Conservation (phyloP, 2,797 vertebrate species). For the Synanceia verrucosa region DNA sequence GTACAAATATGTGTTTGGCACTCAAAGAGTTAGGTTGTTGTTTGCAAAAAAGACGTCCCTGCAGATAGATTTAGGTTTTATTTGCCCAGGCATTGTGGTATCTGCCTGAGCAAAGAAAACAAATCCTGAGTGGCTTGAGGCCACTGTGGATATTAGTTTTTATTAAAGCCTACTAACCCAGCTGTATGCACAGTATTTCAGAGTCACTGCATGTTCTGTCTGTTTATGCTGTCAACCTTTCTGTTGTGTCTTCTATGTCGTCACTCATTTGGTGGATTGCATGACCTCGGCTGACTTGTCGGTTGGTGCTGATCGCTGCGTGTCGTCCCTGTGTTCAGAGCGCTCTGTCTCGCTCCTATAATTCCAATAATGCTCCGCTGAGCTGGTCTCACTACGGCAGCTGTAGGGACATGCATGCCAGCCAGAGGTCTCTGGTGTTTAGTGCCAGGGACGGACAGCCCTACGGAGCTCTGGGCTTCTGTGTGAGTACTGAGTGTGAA, state of each 20-base stretch:
- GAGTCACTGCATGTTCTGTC: conserved; percentile 73
- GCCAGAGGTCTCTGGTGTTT: conserved; percentile 94
- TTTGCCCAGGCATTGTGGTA: neutral
- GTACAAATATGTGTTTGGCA: too few species aligned
- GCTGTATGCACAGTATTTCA: conserved; percentile 68
- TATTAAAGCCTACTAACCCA: conserved; percentile 51
- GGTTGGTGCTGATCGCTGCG: conserved; percentile 43
- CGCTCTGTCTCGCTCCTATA: conserved; percentile 96
- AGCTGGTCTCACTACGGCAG: conserved; percentile 93
- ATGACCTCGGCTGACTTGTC: conserved; percentile 58
- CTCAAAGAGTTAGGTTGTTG: too few species aligned
- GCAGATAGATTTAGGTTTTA: neutral
- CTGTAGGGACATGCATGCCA: conserved; percentile 96
- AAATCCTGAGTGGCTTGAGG: neutral
- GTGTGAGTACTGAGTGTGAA: conserved; percentile 90
- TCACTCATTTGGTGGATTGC: conserved; percentile 60
- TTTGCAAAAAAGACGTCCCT: too few species aligned
- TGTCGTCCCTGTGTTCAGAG: conserved; percentile 89
- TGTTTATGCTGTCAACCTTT: conserved; percentile 42
- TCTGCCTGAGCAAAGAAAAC: neutral
- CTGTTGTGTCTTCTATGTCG: conserved; percentile 45
- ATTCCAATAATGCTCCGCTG: conserved; percentile 91
- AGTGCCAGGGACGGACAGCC: conserved; percentile 91
- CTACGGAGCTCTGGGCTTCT: conserved; percentile 88
- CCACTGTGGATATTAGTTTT: neutral